These are phyloP conservation scores for Lophius piscatorius DNA, from an alignment of 2,113 vertebrate genomes.

Conservation along the genomic window DNA sequence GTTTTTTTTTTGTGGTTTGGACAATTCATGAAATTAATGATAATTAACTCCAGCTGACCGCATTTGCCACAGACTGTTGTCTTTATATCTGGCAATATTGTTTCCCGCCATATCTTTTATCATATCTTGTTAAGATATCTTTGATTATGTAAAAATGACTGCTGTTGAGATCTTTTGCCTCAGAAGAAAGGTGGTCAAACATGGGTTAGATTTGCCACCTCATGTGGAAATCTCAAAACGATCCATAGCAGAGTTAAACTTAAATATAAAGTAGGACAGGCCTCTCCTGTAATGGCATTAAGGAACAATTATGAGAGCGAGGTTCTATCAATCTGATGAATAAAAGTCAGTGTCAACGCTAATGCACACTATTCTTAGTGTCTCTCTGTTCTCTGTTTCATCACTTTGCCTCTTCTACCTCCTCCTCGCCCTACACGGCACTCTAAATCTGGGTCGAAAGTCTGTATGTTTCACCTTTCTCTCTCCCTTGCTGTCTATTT, in stretches of 20 bases:
- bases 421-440: slow-evolving; percentile 23
- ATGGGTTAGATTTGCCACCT: slow-evolving; percentile 14
- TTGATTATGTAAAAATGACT: neutral
- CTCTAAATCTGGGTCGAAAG: slow-evolving; percentile 39
- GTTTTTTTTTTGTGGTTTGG: neutral
- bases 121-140: neutral
- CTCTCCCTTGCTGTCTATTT: too few relatives aligned
- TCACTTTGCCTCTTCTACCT: slow-evolving; percentile 17
- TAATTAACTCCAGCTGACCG: slow-evolving; percentile 8
- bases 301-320: slow-evolving; percentile 29
- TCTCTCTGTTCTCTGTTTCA: slow-evolving; percentile 52
- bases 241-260: slow-evolving; percentile 3
- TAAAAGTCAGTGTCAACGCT: slow-evolving; percentile 61
- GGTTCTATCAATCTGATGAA: slow-evolving; percentile 36
- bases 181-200: too few relatives aligned
- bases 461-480: slow-evolving; percentile 38
- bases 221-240: neutral
- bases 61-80: neutral
- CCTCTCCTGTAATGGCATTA: slow-evolving; percentile 29
- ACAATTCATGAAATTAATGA: neutral
- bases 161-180: too few relatives aligned
- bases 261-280: slow-evolving; percentile 41
- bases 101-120: neutral
- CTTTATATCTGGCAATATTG: neutral
- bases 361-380: slow-evolving; percentile 72